Conservation (phyloP, 2,888 invertebrate species). For the Drosophila acutilabella region DNA sequence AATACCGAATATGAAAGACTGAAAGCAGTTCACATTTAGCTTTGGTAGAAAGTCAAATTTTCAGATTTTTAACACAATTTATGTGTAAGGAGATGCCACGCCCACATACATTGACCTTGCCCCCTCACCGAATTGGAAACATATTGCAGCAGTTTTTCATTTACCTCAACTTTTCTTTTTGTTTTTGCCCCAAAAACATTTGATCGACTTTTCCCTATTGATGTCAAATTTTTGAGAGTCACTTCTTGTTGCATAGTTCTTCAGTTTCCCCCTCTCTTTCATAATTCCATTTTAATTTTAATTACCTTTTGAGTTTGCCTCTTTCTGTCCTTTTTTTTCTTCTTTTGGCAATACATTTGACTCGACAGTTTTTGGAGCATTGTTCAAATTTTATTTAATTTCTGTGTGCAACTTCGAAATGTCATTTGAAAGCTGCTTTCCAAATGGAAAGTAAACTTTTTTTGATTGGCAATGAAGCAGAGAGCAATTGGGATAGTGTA, state of each 20-base stretch:
- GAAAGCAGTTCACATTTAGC: conserved; percentile 10
- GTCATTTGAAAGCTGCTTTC: conserved; percentile 9
- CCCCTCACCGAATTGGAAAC: conserved; percentile 5
- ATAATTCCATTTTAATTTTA: conserved; percentile 61
- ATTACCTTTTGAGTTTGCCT: conserved; percentile 35
- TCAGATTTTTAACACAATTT: conserved; percentile 57
- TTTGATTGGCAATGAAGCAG: conserved; percentile 13
- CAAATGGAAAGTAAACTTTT: conserved; percentile 3
- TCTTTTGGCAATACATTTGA: conserved; percentile 12
- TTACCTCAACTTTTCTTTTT: conserved; percentile 23
- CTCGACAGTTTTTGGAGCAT: conserved; percentile 1
- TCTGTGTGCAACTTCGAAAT: conserved; percentile 22
- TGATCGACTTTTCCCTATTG: conserved; percentile 57
- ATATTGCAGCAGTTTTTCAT: conserved; percentile 41
- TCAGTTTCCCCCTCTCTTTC: conserved; percentile 34
- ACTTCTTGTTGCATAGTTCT: conserved; percentile 38
- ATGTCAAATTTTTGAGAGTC: conserved; percentile 54
- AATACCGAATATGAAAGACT: neutral
- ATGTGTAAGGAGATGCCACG: conserved; percentile 10
- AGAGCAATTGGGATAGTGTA: conserved; percentile 1
- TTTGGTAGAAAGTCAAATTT: conserved; percentile 45
- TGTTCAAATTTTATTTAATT: conserved; percentile 19
- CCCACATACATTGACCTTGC: conserved; percentile 20
- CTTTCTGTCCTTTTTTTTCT: neutral
- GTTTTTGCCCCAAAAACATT: too few relatives aligned